phyloP scores from a whole-genome alignment of 1,140 invertebrate species.

The Pachypsylla venusta region DNA sequence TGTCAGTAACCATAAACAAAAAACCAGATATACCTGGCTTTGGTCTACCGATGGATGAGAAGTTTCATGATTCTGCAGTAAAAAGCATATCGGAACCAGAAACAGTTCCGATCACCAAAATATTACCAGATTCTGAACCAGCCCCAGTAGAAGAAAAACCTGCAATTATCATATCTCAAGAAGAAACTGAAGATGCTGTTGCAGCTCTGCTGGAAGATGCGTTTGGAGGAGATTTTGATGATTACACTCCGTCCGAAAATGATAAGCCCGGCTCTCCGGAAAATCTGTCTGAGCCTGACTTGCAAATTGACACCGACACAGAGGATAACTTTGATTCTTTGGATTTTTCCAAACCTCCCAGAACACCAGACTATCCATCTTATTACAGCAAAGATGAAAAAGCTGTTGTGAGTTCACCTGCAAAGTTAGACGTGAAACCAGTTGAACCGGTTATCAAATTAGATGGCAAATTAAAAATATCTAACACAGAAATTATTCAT shows the following conservation, averaged over 20 bases:
- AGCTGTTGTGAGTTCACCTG: not conserved
- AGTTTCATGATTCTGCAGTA: conserved; percentile 62
- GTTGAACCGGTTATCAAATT: not conserved
- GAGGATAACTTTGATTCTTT: conserved; percentile 49
- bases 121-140: conserved; percentile 26
- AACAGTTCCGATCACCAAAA: conserved; percentile 26
- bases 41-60: conserved; percentile 45
- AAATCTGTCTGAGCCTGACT: conserved; percentile 57
- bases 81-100: conserved; percentile 49
- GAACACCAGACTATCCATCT: conserved; percentile 33
- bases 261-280: conserved; percentile 65
- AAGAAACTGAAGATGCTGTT: conserved; percentile 83
- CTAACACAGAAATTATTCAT: not conserved
- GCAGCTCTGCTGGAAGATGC: conserved; percentile 71
- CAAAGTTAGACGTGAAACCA: not conserved
- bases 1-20: conserved; percentile 15
- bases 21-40: conserved; percentile 50
- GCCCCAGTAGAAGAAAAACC: conserved; percentile 52
- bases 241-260: conserved; percentile 47
- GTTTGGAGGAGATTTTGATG: conserved; percentile 45
- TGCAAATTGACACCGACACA: conserved; percentile 75
- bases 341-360: conserved; percentile 34
- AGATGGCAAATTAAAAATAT: no score
- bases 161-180: conserved; percentile 69
- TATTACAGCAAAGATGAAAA: conserved; percentile 17